Evolutionary conservation across 2,888 invertebrate species (phyloP), one percentile per base, ranked within the genome.

Genomic region (Ommatoiulus sabulosus): DNA sequence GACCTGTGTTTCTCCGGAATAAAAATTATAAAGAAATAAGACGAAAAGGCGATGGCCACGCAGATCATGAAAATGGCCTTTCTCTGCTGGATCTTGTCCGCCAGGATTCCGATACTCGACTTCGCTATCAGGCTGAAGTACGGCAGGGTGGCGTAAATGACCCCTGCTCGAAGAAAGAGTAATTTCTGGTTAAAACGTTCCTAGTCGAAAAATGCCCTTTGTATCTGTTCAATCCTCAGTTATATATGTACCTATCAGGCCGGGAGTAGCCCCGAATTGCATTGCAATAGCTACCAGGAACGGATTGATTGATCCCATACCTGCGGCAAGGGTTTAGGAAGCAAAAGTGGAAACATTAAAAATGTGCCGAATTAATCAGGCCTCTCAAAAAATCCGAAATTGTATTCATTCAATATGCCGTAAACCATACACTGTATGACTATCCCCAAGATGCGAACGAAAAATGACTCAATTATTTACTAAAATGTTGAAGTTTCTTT

Each of bases 101-200:
- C 96, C 90, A 97, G 93, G 24, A 95, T 94, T n/a, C 97, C 97
- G 92, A 97, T 95, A 3, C 96, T 91, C 6, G 97, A 96, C 92
- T 97, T 97, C 0, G 96, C 95, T 90, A 97, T 91, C 92, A 97
- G 94, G 80, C 97, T 97, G 91, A 95, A 94, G 90, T 97, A 94
- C 24, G 97, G 97, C 89, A 97, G 92, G 10, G n/a, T 46, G 8
- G 89, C 43, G 63, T 89, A 89, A 15, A 89, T 44, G 48, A 87
- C 8, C 0, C 88, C 88, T 72, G 24, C 7, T 72, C 5, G 24
- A 0, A 20, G 24, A 8, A 8, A n/a, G 15, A 24, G 10, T 24
- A 72, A 72, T 7, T n/a, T 24, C 24, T 52, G 12, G 10, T 52
- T 35, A 35, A 35, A 35, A 35, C 35, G 0, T 35, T 35, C 35